Conservation (phyloP, 2,113 vertebrate genomes). For the Beaufortia kweichowensis region DNA sequence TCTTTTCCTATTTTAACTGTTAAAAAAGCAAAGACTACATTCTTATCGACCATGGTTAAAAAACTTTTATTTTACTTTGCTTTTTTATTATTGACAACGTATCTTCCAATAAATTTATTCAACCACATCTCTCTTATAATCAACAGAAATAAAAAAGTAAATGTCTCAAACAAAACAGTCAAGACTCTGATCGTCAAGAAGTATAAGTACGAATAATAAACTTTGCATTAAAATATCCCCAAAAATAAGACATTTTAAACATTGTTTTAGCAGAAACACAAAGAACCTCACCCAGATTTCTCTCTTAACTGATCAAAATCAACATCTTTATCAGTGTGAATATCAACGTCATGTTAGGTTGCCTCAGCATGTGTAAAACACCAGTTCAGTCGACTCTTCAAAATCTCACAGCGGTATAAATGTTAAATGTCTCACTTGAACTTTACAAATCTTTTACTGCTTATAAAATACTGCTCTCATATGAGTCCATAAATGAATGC, state of each 20-base stretch:
- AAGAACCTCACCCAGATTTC: constrained; percentile 60
- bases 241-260: constrained; percentile 61
- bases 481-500: constrained; percentile 47
- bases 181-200: constrained; percentile 26
- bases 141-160: constrained; percentile 37
- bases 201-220: constrained; percentile 56
- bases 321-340: background rate
- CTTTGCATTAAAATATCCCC: constrained; percentile 60
- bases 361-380: constrained; percentile 63
- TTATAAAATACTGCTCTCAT: constrained; percentile 69
- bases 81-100: constrained; percentile 56
- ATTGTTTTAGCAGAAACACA: constrained; percentile 62
- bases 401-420: constrained; percentile 66
- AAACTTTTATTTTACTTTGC: constrained; percentile 66
- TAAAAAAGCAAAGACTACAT: constrained; percentile 54
- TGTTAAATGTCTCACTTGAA: constrained; percentile 59
- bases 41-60: constrained; percentile 75
- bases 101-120: constrained; percentile 56
- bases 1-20: background rate
- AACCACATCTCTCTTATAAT: constrained; percentile 57
- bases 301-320: constrained; percentile 52
- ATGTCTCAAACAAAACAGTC: constrained; percentile 36
- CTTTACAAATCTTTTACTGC: constrained; percentile 69
- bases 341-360: constrained; percentile 10
- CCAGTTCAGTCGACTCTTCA: constrained; percentile 50